Percentiles rank a stretch among this genome's conserved stretches.
Evolutionary conservation across 2,797 vertebrate genomes (phyloP).

Genomic region (Loriculus beryllinus): DNA sequence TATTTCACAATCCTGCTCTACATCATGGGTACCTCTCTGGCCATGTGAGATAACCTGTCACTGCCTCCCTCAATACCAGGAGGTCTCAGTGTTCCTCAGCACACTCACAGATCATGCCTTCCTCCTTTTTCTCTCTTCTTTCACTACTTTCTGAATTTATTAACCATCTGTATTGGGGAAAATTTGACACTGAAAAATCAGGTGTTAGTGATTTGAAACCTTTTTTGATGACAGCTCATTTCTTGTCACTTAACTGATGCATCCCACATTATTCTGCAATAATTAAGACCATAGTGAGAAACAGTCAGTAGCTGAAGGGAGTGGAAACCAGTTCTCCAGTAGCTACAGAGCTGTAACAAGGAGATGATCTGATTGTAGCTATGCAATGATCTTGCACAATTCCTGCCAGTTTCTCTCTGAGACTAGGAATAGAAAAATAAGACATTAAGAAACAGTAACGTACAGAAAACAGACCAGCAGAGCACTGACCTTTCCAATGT

Average conservation of each 20-base stretch:
- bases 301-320: not conserved
- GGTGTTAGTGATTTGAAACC: not conserved
- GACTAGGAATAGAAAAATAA: not conserved
- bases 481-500: not conserved
- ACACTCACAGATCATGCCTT: not conserved
- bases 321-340: not conserved
- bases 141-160: not conserved
- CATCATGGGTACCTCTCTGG: not conserved
- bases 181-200: not conserved
- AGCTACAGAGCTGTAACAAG: not conserved
- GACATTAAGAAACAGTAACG: not conserved
- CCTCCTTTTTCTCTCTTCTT: not conserved
- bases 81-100: not conserved
- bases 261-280: not conserved
- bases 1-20: not conserved
- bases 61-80: fast-evolving
- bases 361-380: not conserved
- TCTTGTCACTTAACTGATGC: not conserved
- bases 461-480: not conserved
- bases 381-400: not conserved
- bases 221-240: not conserved
- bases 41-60: not conserved
- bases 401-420: not conserved
- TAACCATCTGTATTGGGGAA: not conserved
- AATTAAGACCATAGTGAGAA: not conserved